A percentile compares a stretch with the other conserved stretches of the same genome.
Evolutionary conservation across 1,140 invertebrate species (phyloP).

Genomic region (Drosophila kurseongensis): DNA sequence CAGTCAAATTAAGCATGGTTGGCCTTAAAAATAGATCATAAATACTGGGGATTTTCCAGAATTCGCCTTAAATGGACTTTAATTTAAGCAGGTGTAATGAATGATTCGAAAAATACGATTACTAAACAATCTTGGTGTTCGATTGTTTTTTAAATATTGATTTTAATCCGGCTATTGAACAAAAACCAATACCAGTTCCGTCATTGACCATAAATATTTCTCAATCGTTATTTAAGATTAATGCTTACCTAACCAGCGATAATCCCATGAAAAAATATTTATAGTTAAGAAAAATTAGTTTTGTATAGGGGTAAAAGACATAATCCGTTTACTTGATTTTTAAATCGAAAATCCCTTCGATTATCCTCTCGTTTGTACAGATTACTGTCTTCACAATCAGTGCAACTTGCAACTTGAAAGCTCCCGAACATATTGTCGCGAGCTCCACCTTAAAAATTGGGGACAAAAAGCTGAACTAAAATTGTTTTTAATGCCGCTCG

Average conservation of each 20-base stretch:
- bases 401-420: slow-evolving; percentile 29
- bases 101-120: neutral
- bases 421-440: slow-evolving; percentile 34
- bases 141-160: neutral
- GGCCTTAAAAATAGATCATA: slow-evolving; percentile 29
- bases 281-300: too few species aligned
- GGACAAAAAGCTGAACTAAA: slow-evolving; percentile 31
- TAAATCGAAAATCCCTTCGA: neutral
- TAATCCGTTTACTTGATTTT: neutral
- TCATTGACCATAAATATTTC: too few species aligned
- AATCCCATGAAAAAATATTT: too few species aligned
- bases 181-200: too few species aligned
- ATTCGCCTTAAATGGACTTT: neutral
- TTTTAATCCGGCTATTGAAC: neutral
- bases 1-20: slow-evolving; percentile 31
- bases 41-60: neutral
- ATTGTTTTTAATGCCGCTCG: slow-evolving; percentile 44
- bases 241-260: too few species aligned
- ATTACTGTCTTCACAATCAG: slow-evolving; percentile 25
- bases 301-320: too few species aligned
- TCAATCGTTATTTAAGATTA: too few species aligned
- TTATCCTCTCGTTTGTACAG: slow-evolving; percentile 18
- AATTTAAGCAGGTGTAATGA: neutral
- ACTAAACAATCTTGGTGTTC: neutral
- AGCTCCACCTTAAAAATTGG: slow-evolving; percentile 75